Percentiles rank a stretch among this genome's conserved stretches.
phyloP scores from a whole-genome alignment of 2,113 vertebrate species.

The Athene cunicularia region DNA sequence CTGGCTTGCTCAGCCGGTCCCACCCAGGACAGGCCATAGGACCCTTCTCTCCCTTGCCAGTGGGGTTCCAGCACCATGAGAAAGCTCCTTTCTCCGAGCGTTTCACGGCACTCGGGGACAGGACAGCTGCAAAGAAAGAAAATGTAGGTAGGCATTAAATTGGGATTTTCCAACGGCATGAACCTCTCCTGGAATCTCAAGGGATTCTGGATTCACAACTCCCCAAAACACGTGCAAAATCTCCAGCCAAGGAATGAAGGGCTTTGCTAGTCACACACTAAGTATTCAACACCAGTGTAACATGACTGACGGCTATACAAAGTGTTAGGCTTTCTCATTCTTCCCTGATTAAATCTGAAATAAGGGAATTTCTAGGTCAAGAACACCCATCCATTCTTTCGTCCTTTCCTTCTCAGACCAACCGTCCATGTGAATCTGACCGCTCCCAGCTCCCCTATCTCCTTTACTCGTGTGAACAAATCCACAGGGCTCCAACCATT shows the following conservation, averaged over 20 bases:
- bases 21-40: background rate
- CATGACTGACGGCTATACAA: background rate
- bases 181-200: background rate
- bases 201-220: background rate
- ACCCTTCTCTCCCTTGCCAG: background rate
- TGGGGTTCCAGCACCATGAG: fast-evolving
- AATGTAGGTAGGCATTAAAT: background rate
- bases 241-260: background rate
- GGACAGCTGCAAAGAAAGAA: background rate
- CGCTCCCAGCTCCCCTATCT: background rate
- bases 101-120: background rate
- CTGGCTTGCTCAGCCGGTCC: background rate
- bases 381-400: background rate
- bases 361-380: background rate
- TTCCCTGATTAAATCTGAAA: background rate
- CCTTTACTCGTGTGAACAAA: background rate
- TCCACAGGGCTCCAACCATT: background rate
- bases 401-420: background rate
- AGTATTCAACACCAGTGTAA: background rate
- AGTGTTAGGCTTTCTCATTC: background rate
- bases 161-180: background rate
- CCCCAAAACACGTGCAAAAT: background rate
- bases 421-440: background rate
- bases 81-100: background rate
- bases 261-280: background rate